These are phyloP conservation scores for Tetranychus urticae DNA, from an alignment of 1,140 invertebrate species.

Conservation along the genomic window DNA sequence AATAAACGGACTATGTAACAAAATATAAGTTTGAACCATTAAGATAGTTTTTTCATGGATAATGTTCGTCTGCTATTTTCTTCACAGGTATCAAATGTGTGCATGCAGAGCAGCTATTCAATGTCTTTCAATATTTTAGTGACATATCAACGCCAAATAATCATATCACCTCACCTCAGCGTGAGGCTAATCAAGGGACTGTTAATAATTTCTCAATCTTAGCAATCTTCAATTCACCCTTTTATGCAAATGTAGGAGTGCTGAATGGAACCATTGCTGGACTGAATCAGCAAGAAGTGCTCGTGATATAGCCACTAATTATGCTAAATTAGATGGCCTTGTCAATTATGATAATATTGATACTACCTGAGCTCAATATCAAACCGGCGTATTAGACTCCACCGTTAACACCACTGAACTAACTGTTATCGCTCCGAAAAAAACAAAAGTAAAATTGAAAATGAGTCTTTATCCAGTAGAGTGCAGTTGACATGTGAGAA, in stretches of 20 bases:
- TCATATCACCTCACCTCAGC: background rate
- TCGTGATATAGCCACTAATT: conserved; percentile 21
- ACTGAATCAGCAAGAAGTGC: background rate
- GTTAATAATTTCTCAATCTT: background rate
- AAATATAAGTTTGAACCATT: too few relatives aligned
- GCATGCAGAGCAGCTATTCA: conserved; percentile 70
- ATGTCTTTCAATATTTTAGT: conserved; percentile 35
- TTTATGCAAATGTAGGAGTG: conserved; percentile 1
- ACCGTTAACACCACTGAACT: background rate
- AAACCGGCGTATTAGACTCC: background rate
- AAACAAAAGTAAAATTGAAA: background rate
- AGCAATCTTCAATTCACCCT: background rate
- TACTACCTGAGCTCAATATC: background rate
- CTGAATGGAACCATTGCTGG: background rate
- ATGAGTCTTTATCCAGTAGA: background rate
- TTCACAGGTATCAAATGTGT: conserved; percentile 42
- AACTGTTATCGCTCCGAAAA: background rate
- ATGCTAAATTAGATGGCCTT: conserved; percentile 25
- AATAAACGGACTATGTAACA: too few relatives aligned
- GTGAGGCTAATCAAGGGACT: background rate
- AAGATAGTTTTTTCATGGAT: background rate
- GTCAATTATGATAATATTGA: conserved; percentile 3
- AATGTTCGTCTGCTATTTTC: background rate
- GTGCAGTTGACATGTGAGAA: background rate
- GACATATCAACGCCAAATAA: background rate